phyloP scores from a whole-genome alignment of 2,113 vertebrate genomes.

The Notarius lentiginosus region DNA sequence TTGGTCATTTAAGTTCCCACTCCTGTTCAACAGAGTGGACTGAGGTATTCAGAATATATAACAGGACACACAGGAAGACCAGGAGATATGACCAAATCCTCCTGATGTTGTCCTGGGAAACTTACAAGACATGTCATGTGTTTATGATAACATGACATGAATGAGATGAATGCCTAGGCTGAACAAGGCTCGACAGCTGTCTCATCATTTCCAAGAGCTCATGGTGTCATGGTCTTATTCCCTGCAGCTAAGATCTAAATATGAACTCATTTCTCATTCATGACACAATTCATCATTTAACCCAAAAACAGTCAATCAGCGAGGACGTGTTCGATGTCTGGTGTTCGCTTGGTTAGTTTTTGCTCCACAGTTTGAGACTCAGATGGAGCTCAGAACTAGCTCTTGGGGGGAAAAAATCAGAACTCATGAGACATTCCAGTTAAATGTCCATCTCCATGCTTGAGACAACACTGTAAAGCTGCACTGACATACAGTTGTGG shows the following conservation, averaged over 20 bases:
- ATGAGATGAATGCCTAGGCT: neutral
- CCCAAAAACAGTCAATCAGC: neutral
- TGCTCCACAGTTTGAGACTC: neutral
- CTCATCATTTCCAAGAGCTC: neutral
- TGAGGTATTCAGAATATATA: neutral
- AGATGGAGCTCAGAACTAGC: neutral
- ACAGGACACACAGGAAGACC: neutral
- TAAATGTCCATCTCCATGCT: neutral
- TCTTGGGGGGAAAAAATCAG: neutral
- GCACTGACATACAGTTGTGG: too few relatives aligned
- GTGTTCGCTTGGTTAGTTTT: neutral
- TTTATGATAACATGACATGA: neutral
- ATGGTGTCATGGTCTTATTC: neutral
- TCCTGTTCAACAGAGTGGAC: neutral
- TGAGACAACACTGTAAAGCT: neutral
- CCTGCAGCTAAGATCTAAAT: neutral
- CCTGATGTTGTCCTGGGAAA: neutral
- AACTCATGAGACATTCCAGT: neutral
- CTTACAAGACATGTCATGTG: neutral
- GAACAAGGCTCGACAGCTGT: neutral
- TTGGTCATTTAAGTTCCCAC: neutral
- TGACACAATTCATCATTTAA: conserved; percentile 6
- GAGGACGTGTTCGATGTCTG: neutral
- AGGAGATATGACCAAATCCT: neutral
- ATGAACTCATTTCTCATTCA: neutral